Base-by-base conservation (phyloP, 2,888 invertebrate species). In the Sipunculus nudus region DNA sequence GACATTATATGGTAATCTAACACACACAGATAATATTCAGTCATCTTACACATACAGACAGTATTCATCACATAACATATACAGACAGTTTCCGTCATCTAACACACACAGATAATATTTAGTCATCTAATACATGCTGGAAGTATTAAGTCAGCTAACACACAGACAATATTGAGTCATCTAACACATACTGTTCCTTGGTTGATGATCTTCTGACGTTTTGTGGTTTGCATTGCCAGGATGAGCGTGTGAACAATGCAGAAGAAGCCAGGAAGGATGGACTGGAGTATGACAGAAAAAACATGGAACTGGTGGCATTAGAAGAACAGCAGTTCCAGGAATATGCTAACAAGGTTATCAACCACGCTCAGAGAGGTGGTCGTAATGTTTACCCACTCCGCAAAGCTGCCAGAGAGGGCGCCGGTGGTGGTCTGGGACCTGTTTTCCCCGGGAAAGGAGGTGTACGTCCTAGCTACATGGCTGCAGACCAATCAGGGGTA, bases 281-380 rank as follows among this genome's bases (percentile, higher is more conserved):
- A 35, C 62, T 77, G 29, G 76, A 75, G 13, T 71, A 78, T 53
- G 79, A 79, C 59, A 65, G 70, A 40, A 77, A 75, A 50, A 80
- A 82, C 64, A 61, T 74, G 45, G 77, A 78, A 35, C 74, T 83
- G 19, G 63, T 82, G 19, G 71, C 72, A 16, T 59, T 77, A 10
- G 84, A 84, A 55, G 83, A 83, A 61, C 58, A 74, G 19, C 82
- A 83, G 67, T 84, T 83, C 76, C 81, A 83, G 70, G 82, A 81
- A 48, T 47, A 47, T 47, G 47, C 47, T 16, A 39, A 41, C 8
- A 19, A 78, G 59, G 82, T 84, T 25, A 84, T 84, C 41, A 75
- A 80, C 19, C 81, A 82, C 67, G 78, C 81, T 59, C 78, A 80
- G 59, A 68, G 78, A 56, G 78, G 79, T 21, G 83, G 82, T 8